Evolutionary conservation across 64 coral and sea anemone genomes (phyloP).

Genomic region (Astreopora myriophthalma): DNA sequence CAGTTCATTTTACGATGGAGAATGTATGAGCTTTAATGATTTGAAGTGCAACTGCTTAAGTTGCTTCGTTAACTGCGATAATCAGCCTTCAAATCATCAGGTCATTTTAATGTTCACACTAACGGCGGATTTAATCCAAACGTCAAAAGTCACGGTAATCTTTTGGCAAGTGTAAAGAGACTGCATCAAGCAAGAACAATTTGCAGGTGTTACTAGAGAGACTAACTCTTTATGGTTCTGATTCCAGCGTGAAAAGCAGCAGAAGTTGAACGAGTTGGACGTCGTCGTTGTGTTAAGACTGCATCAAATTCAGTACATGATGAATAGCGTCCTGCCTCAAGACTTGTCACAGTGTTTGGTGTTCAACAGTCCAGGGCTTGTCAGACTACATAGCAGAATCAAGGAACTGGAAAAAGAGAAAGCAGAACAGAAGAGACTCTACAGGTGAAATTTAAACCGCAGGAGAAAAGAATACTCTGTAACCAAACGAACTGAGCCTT

Average conservation of each 20-base stretch:
- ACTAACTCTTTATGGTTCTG: background rate
- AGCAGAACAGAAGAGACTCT: conserved; percentile 90
- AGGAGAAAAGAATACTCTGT: no score
- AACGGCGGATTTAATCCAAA: no score
- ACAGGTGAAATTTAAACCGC: conserved; percentile 67
- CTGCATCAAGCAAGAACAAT: no score
- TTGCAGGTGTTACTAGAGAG: background rate
- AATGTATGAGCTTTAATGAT: no score
- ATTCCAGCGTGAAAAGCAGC: conserved; percentile 93
- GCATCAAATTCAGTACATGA: conserved; percentile 90
- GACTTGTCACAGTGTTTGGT: conserved; percentile 83
- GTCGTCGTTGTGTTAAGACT: conserved; percentile 89
- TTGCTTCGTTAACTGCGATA: no score
- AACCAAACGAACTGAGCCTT: no score
- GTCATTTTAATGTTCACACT: no score
- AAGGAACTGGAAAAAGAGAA: conserved; percentile 99
- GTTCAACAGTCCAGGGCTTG: conserved; percentile 82
- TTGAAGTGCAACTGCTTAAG: no score
- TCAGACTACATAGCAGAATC: conserved; percentile 79
- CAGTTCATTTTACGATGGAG: no score
- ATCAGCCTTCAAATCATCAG: no score
- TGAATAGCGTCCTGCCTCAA: conserved; percentile 82
- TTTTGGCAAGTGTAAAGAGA: no score
- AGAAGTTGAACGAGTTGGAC: conserved; percentile 98
- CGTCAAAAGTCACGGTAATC: no score